Evolutionary conservation across 1,140 invertebrate species (phyloP), one percentile per base, ranked within the genome.

Genomic region (Eufriesea mexicana): DNA sequence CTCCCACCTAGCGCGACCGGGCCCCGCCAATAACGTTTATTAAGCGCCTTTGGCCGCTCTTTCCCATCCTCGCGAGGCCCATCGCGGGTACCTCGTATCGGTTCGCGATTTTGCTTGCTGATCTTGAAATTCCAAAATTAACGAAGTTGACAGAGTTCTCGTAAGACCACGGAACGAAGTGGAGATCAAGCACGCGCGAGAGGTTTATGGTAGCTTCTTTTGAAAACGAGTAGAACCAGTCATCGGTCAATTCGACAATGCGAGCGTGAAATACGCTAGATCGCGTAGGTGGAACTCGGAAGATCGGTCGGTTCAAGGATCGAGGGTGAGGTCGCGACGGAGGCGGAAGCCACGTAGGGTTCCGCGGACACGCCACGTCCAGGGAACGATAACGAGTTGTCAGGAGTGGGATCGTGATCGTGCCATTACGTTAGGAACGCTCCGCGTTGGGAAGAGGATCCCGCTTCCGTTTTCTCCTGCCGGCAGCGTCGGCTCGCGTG

Each of bases 1-100:
- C 92, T 92, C 93, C 91, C 92, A 91, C 91, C 90, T 91, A 83
- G 74, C 71, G 84, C 84, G 85, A 84, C 64, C 84, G 86, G 84
- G n/a, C 66, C 80, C 77, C 71, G 72, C 83, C 89, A 90, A 92
- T 92, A 90, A 92, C 89, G 91, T 91, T 93, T 92, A 93, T 93
- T 92, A 93, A 89, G 85, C 75, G 81, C 73, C 83, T 79, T 75
- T 23, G 47, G 49, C 64, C 83, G 23, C 47, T 35, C 54, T 77
- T 23, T 49, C 67, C 16, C 49, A 62, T 70, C 62, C 74, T 67
- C 61, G 55, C 55, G 81, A 79, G 75, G 72, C 75, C 80, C 61
- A 59, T 71, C 64, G 47, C 68, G 35, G 42, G 45, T 14, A 5
- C 12, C 49, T 14, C 49, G 49, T 1, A 35, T 35, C 35, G 35